Percentiles rank a stretch among this genome's conserved stretches.
Conservation (phyloP, 2,888 invertebrate genomes). For the Euplexia lucipara region DNA sequence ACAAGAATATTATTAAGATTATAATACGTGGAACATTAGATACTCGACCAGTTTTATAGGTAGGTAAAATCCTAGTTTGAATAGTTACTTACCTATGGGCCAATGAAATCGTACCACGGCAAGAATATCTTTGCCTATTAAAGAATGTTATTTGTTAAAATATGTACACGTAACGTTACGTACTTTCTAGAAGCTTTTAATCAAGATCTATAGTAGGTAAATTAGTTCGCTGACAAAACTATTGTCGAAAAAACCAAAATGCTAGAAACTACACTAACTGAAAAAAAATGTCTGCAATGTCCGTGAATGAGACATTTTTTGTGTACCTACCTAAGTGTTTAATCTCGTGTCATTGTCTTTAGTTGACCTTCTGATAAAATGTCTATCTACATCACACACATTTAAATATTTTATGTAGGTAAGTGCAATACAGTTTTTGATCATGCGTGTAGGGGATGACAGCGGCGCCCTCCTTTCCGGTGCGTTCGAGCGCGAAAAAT, state of each 20-base stretch:
- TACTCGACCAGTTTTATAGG: conserved; percentile 59
- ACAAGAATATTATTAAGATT: conserved; percentile 44
- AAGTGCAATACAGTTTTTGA: conserved; percentile 6
- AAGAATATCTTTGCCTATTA: conserved; percentile 21
- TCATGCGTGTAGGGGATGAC: conserved; percentile 60
- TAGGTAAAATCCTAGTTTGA: neutral
- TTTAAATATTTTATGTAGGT: conserved; percentile 6
- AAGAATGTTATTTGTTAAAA: conserved; percentile 31
- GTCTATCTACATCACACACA: conserved; percentile 1
- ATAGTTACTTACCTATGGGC: too few relatives aligned
- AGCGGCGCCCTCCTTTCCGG: conserved; percentile 62
- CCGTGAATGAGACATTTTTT: conserved; percentile 28
- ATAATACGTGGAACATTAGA: conserved; percentile 27
- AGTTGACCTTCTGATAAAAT: conserved; percentile 44
- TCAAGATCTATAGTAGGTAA: neutral
- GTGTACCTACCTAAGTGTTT: neutral
- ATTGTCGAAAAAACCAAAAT: neutral
- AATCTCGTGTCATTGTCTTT: conserved; percentile 37
- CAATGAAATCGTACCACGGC: conserved; percentile 59
- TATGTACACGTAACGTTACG: neutral
- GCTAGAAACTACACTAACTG: neutral
- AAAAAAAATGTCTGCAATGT: conserved; percentile 35
- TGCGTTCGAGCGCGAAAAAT: conserved; percentile 71
- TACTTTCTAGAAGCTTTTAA: conserved; percentile 22
- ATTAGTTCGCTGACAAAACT: neutral